These are phyloP conservation scores for Aldrovandia affinis DNA, from an alignment of 2,797 vertebrate genomes.

Conservation along the genomic window DNA sequence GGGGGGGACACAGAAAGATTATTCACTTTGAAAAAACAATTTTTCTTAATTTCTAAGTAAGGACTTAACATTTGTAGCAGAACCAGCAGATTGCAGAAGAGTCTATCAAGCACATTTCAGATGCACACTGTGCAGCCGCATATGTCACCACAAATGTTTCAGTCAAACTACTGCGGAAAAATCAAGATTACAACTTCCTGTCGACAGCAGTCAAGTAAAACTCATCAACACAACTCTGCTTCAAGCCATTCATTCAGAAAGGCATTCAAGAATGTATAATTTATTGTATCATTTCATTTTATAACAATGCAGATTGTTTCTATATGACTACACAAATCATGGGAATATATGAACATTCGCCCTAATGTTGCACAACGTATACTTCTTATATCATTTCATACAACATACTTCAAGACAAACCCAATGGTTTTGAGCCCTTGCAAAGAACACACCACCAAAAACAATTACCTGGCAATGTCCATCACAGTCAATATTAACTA, in stretches of 20 bases:
- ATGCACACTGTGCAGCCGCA: slow-evolving; percentile 44
- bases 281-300: neutral
- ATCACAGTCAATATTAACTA: no score
- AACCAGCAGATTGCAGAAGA: slow-evolving; percentile 47
- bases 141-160: slow-evolving; percentile 47
- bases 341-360: neutral
- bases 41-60: slow-evolving; percentile 30
- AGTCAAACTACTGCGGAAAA: neutral
- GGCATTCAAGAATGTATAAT: neutral
- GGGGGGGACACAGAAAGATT: no score
- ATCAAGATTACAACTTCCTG: neutral
- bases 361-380: neutral
- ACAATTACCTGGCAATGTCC: neutral
- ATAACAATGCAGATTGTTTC: neutral
- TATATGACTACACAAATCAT: neutral
- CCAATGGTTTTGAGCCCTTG: neutral
- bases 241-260: neutral
- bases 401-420: neutral
- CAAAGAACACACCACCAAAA: neutral
- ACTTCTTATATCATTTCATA: neutral
- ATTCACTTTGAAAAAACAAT: neutral
- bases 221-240: neutral
- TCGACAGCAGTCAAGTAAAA: neutral
- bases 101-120: slow-evolving; percentile 41
- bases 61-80: slow-evolving; percentile 18